These are phyloP conservation scores for Bombus balteatus DNA, from an alignment of 1,140 invertebrate genomes.

Conservation along the genomic window DNA sequence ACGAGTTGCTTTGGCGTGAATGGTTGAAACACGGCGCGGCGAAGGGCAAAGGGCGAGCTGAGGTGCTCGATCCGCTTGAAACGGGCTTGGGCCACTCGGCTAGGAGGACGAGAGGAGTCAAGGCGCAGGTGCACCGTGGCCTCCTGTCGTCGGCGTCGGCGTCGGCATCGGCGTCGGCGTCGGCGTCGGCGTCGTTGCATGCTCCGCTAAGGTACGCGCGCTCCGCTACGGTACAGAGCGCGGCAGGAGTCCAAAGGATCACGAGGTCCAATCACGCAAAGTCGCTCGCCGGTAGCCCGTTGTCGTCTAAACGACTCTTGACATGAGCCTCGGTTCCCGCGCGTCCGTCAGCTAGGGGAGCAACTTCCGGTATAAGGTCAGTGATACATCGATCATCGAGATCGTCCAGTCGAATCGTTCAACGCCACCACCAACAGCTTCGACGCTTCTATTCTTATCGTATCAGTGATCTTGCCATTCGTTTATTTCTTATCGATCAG, in stretches of 20 bases:
- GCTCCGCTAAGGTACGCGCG: slow-evolving; percentile 51
- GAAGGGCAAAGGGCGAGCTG: slow-evolving; percentile 35
- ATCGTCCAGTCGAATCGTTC: slow-evolving; percentile 9
- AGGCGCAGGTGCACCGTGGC: slow-evolving; percentile 65
- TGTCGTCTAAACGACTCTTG: slow-evolving; percentile 54
- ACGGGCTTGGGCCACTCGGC: slow-evolving; percentile 37
- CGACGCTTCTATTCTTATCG: background rate
- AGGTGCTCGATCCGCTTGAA: slow-evolving; percentile 48
- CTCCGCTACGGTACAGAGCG: slow-evolving; percentile 65
- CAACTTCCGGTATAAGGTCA: slow-evolving; percentile 60
- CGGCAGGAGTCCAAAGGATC: slow-evolving; percentile 73
- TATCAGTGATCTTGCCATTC: too few relatives aligned
- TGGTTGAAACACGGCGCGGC: background rate
- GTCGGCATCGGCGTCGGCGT: slow-evolving; percentile 55
- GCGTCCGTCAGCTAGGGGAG: slow-evolving; percentile 63
- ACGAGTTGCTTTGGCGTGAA: background rate
- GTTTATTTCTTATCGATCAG: too few relatives aligned
- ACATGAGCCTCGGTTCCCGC: slow-evolving; percentile 71
- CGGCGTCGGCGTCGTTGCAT: slow-evolving; percentile 57
- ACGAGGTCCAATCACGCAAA: slow-evolving; percentile 60
- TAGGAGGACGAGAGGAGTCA: slow-evolving; percentile 43
- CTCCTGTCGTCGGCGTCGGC: slow-evolving; percentile 54
- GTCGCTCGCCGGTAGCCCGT: slow-evolving; percentile 61
- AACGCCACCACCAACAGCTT: slow-evolving; percentile 8
- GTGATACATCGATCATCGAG: slow-evolving; percentile 36